Conservation (phyloP, 2,113 vertebrate species). For the Cynoglossus semilaevis region DNA sequence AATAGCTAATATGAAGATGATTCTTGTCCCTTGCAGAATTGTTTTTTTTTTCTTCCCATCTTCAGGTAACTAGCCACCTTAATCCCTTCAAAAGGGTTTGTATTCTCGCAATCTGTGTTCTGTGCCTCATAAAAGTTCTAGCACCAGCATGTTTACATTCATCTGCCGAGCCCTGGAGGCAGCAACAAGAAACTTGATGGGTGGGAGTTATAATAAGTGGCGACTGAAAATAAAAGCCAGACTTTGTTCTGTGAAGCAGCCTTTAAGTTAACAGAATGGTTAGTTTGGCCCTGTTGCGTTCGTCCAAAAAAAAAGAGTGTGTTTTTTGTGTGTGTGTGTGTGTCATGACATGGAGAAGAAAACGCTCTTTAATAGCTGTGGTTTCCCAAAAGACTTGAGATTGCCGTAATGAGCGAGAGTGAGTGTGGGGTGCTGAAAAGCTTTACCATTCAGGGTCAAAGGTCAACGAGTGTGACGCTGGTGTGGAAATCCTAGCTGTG, state of each 20-base stretch:
- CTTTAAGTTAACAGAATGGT: slow-evolving; percentile 38
- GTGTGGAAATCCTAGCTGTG: slow-evolving; percentile 46
- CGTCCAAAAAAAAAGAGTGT: slow-evolving; percentile 1
- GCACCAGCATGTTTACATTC: slow-evolving; percentile 32
- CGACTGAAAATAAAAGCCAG: slow-evolving; percentile 53
- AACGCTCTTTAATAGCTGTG: too few species aligned
- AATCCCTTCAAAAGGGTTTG: slow-evolving; percentile 27
- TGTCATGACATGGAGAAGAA: too few species aligned
- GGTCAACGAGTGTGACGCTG: slow-evolving; percentile 43
- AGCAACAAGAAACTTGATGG: slow-evolving; percentile 27
- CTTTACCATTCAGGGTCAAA: slow-evolving; percentile 39
- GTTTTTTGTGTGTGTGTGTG: slow-evolving; percentile 30
- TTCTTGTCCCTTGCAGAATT: too few species aligned
- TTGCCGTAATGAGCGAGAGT: slow-evolving; percentile 31
- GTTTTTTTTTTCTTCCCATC: too few species aligned
- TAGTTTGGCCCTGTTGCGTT: slow-evolving; percentile 28
- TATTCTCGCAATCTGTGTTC: slow-evolving; percentile 41
- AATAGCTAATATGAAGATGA: too few species aligned
- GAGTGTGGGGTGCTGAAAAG: slow-evolving; percentile 59
- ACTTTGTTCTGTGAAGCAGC: slow-evolving; percentile 50
- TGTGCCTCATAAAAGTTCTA: slow-evolving; percentile 31
- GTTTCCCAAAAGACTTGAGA: neutral
- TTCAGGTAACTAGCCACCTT: slow-evolving; percentile 18
- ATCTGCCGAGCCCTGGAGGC: slow-evolving; percentile 24
- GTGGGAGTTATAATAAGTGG: slow-evolving; percentile 9